Evolutionary conservation across 2,888 invertebrate species (phyloP).

Genomic region (Ceriagrion tenellum): DNA sequence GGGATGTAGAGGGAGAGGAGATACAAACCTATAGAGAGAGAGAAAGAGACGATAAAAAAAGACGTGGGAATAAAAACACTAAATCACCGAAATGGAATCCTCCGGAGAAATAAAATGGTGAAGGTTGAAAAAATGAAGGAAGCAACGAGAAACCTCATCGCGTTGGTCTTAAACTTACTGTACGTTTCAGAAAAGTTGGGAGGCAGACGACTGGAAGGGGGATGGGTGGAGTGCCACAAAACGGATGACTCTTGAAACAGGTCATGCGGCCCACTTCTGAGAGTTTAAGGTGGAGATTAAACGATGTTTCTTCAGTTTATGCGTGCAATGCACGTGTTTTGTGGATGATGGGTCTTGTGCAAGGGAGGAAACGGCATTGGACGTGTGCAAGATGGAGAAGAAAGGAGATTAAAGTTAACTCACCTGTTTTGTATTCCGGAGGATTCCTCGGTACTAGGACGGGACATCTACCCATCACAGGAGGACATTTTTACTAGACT

Average conservation of each 20-base stretch:
- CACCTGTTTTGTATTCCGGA: neutral
- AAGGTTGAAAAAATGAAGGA: neutral
- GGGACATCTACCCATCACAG: no score
- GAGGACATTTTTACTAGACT: no score
- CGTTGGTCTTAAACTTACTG: neutral
- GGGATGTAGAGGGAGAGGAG: neutral
- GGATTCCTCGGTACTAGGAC: neutral
- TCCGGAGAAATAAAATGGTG: neutral
- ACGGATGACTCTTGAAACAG: neutral
- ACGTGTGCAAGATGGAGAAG: neutral
- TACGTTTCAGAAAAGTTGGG: neutral
- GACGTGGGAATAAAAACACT: neutral
- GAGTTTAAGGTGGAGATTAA: conserved; percentile 25
- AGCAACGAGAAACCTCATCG: neutral
- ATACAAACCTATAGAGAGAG: neutral
- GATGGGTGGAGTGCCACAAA: neutral
- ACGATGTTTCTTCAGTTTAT: neutral
- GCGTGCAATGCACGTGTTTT: neutral
- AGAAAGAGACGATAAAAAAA: neutral
- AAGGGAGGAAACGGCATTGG: neutral
- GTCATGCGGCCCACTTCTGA: neutral
- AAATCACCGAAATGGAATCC: conserved; percentile 32
- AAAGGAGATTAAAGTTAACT: neutral
- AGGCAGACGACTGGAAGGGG: neutral
- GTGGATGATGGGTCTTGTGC: neutral